Conservation (phyloP, 2,797 vertebrate species). For the Loriculus beryllinus region DNA sequence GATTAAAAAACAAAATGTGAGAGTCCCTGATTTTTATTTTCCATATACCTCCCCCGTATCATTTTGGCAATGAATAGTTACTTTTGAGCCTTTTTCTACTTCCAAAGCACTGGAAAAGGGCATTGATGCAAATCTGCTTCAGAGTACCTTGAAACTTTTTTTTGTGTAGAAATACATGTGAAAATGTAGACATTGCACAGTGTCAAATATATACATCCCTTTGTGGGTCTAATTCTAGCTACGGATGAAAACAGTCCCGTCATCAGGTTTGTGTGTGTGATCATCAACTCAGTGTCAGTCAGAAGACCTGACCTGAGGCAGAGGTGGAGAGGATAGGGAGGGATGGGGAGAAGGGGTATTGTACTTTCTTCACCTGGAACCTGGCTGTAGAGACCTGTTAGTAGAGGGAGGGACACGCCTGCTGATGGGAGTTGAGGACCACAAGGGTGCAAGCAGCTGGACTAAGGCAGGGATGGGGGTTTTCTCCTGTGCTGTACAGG, state of each 20-base stretch:
- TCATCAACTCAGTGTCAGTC: fast-evolving
- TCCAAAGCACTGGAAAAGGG: not conserved
- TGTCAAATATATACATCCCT: not conserved
- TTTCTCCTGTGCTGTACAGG: not conserved
- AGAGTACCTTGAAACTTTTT: not conserved
- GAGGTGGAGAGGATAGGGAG: not conserved
- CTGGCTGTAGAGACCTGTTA: fast-evolving
- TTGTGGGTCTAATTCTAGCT: not conserved
- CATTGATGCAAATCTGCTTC: not conserved
- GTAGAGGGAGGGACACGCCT: fast-evolving
- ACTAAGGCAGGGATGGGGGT: not conserved
- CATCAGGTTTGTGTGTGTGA: fast-evolving
- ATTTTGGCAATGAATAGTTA: not conserved
- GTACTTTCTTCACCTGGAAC: not conserved
- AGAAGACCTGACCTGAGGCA: not conserved
- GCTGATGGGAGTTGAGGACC: not conserved
- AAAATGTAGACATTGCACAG: not conserved
- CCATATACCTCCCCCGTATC: not conserved
- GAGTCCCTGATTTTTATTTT: not conserved
- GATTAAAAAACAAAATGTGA: constrained; percentile 21
- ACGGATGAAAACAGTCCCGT: not conserved
- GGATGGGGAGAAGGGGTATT: not conserved
- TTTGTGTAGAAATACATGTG: not conserved
- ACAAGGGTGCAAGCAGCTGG: not conserved
- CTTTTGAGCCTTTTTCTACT: not conserved